Percentiles rank a stretch among this genome's conserved stretches.
Evolutionary conservation across 30 jellyfish, hydroid and myxozoan genomes (phyloP).

Genomic region (Turritopsis dohrnii): DNA sequence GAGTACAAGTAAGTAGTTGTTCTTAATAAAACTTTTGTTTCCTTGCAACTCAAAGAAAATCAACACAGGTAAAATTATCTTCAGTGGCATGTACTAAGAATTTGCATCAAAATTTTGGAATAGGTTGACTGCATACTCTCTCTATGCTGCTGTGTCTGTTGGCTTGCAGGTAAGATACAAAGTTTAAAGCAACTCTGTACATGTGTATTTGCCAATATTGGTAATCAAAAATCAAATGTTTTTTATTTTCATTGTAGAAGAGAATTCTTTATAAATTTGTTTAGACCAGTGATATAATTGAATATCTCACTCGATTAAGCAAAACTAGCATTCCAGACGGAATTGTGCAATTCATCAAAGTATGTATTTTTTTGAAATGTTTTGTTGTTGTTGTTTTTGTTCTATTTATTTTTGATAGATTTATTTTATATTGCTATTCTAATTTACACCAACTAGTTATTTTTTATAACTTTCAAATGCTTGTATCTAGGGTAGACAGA

Average conservation of each 20-base stretch:
- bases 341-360: conserved; percentile 83
- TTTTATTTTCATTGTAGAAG: background rate
- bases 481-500: too few relatives aligned
- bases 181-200: background rate
- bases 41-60: background rate
- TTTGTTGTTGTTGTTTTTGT: background rate
- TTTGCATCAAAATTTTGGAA: background rate
- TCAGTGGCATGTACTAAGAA: too few relatives aligned
- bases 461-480: too few relatives aligned
- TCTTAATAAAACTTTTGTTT: background rate
- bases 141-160: conserved; percentile 99
- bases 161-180: conserved; percentile 83
- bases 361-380: background rate
- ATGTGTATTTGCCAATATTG: background rate
- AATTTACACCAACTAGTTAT: background rate
- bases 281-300: conserved; percentile 91
- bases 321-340: conserved; percentile 93
- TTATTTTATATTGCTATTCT: too few relatives aligned
- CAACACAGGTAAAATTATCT: background rate
- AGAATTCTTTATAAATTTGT: background rate
- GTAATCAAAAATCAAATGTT: too few relatives aligned
- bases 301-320: conserved; percentile 80
- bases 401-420: background rate
- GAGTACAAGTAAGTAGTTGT: conserved; percentile 75
- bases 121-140: conserved; percentile 95